Base-by-base conservation (phyloP, 2,113 vertebrate genomes). In the Peromyscus maniculatus region DNA sequence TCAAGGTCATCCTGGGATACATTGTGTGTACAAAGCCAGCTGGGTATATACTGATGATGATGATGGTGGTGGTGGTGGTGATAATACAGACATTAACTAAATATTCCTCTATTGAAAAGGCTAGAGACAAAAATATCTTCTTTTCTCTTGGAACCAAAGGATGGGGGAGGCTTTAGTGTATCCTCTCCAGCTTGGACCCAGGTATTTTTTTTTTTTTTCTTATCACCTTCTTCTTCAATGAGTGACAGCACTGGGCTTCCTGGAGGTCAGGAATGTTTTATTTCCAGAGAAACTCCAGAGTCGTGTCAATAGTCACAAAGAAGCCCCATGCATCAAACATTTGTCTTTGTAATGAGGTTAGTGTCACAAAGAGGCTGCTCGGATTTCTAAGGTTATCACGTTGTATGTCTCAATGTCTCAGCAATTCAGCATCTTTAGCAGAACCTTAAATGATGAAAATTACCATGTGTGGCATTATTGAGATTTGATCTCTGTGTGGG, bases 361-460 rank as follows among this genome's bases (percentile, higher is more conserved):
- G 91, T 64, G 43, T 88, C n/a, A 19, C 13, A 95, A 83, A 89
- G n/a, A 52, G 8, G 28, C 11, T 71, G 57, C 59, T 46, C 57
- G 24, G 67, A 46, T 87, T 89, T 59, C 21, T 66, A 64, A 83
- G 7, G 1, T 10, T 26, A 21, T 31, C 22, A 16, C 82, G 1
- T 7, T 17, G 59, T 66, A 12, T 9, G 26, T 88, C 89, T 57
- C 67, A 72, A 36, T 79, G 80, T 71, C 46, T 79, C 83, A 94
- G 55, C 39, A 79, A 79, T 15, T 62, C 28, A 88, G 13, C 5
- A 55, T 89, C 9, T 31, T 89, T 77, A 83, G 92, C 24, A 52
- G 15, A 83, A 88, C 21, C 75, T 82, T 82, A 88, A 89, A 55
- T 66, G 5, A 22, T 93, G 66, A 36, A 91, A 93, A 93, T 83